Conservation (phyloP, 2,113 vertebrate genomes). For the Tympanuchus pallidicinctus region DNA sequence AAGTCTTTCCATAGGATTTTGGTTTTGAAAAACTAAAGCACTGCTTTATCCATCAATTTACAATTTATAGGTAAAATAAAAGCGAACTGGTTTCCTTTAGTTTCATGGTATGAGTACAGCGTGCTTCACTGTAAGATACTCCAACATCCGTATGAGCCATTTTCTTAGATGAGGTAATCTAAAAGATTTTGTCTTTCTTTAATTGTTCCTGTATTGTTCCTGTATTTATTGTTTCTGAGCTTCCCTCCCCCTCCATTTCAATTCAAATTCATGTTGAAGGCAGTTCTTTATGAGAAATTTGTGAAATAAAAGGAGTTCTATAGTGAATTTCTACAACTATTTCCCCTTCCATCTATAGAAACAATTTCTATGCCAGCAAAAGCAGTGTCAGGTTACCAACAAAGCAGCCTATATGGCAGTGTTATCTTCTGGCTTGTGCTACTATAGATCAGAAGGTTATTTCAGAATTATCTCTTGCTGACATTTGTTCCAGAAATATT, state of each 20-base stretch:
- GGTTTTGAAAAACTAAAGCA: background rate
- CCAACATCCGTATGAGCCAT: background rate
- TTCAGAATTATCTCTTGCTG: constrained; percentile 62
- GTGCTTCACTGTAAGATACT: background rate
- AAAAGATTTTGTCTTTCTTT: background rate
- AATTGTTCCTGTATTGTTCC: background rate
- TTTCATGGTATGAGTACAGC: background rate
- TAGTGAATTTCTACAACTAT: background rate
- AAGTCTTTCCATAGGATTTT: background rate
- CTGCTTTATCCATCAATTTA: background rate
- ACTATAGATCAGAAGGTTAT: constrained; percentile 33
- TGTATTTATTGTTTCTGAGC: background rate
- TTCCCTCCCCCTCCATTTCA: background rate
- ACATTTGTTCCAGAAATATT: constrained; percentile 58
- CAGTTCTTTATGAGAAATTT: background rate
- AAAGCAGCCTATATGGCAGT: background rate
- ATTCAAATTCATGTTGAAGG: background rate
- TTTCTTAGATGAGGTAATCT: background rate
- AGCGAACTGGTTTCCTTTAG: background rate
- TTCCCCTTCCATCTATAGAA: background rate
- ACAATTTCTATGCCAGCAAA: background rate
- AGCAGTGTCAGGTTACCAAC: background rate
- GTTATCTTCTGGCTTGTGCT: background rate
- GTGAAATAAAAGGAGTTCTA: background rate
- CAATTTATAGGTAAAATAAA: background rate